A percentile compares a stretch with the other conserved stretches of the same genome.
These are phyloP conservation scores for Lordiphosa collinella DNA, from an alignment of 1,140 invertebrate genomes.

Conservation along the genomic window DNA sequence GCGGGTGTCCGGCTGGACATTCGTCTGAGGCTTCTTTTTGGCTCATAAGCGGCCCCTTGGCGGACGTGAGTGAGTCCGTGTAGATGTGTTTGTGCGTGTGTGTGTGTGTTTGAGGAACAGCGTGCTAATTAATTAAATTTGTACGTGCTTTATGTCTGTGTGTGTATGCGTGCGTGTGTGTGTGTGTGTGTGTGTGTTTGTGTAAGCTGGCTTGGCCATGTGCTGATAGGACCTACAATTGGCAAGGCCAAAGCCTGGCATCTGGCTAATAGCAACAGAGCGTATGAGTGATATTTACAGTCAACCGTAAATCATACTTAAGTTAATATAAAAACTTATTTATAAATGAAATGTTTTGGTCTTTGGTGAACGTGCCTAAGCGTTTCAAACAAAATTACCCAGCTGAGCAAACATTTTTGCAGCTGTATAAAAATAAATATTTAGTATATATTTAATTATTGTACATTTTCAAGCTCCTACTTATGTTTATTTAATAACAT, in stretches of 20 bases:
- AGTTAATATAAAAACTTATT: constrained; percentile 61
- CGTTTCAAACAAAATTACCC: not conserved
- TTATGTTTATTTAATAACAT: constrained; percentile 15
- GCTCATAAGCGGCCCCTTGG: constrained; percentile 33
- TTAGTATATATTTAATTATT: constrained; percentile 30
- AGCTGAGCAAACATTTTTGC: too few species aligned
- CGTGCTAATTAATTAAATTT: constrained; percentile 78
- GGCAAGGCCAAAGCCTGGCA: constrained; percentile 1
- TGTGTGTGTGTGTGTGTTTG: constrained; percentile 24
- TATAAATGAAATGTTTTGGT: constrained; percentile 30
- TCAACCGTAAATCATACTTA: constrained; percentile 72
- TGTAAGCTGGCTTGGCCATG: constrained; percentile 45
- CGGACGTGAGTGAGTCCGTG: constrained; percentile 45
- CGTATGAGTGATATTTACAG: constrained; percentile 65
- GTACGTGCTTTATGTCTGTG: constrained; percentile 53
- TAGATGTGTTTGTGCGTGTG: constrained; percentile 16
- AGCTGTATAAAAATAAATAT: constrained; percentile 11
- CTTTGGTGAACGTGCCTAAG: not conserved
- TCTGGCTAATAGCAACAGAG: constrained; percentile 17
- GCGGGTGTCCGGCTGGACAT: constrained; percentile 12
- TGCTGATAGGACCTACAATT: constrained; percentile 39
- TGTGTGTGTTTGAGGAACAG: constrained; percentile 63
- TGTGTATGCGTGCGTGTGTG: constrained; percentile 17
- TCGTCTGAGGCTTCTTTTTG: constrained; percentile 7
- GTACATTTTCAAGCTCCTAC: not conserved